A percentile compares a stretch with the other conserved stretches of the same genome.
phyloP scores from a whole-genome alignment of 2,113 vertebrate genomes.

The Epinephelus cyanopodus region DNA sequence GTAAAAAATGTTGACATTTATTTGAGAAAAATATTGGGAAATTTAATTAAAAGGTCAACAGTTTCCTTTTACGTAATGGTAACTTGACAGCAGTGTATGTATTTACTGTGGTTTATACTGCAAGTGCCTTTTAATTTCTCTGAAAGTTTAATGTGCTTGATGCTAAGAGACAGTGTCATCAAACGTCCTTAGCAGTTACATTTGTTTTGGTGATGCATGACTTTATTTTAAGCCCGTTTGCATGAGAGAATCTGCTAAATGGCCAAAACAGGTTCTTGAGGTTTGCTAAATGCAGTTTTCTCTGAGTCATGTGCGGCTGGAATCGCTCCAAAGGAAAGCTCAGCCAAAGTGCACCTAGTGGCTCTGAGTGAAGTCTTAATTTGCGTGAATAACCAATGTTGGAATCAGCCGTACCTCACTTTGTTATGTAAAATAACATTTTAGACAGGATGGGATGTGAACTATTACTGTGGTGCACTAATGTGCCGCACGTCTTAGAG shows the following conservation, averaged over 20 bases:
- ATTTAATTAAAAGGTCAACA: background rate
- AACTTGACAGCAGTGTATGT: background rate
- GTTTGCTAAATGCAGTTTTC: conserved; percentile 26
- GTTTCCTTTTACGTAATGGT: background rate
- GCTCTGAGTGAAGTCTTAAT: conserved; percentile 3
- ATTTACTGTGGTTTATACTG: background rate
- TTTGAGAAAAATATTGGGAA: background rate
- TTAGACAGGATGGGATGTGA: conserved; percentile 8
- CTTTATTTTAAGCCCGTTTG: conserved; percentile 19
- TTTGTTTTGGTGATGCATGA: conserved; percentile 20
- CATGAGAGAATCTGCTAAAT: background rate
- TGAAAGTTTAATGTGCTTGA: background rate
- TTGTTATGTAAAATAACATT: conserved; percentile 8
- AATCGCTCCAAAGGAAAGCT: conserved; percentile 5
- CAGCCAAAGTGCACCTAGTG: background rate
- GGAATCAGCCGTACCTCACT: background rate
- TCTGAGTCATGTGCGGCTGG: background rate
- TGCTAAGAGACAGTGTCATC: background rate
- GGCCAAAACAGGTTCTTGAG: conserved; percentile 8
- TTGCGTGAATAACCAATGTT: conserved; percentile 12
- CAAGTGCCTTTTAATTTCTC: background rate
- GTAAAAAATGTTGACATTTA: background rate
- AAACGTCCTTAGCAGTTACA: background rate
- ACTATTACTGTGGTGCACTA: background rate
- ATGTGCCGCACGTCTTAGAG: background rate